Base-by-base conservation (phyloP, 2,113 vertebrate species). In the Helogale parvula region DNA sequence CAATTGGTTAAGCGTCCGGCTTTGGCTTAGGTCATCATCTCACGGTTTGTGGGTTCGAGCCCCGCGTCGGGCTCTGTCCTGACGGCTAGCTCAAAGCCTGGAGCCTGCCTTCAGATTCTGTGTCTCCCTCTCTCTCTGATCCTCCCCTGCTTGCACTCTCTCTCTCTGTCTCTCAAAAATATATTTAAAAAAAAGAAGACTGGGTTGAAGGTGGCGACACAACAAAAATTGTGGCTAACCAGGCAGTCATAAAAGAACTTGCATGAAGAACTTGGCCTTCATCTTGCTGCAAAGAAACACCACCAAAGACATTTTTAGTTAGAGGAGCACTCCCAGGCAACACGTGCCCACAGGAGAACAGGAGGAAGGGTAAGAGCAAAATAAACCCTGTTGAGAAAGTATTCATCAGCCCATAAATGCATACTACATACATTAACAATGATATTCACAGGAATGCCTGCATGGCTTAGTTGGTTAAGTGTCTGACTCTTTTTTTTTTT, bases 161-260 rank as follows among this genome's bases (percentile, higher is more conserved):
- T 41, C 41, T 41, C 41, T 41, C 41, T 41, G 41, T 41, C 41
- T 41, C 41, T 41, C 41, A 41, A 41, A 41, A 41, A 41, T 41
- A 41, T 41, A 41, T 41, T 41, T 5, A 41, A 41, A 41, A 41
- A 41, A 41, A 41, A 41, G 47, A 69, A 52, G 60, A 3, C 17
- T 2, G 25, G 7, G 1, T 0, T 1, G 3, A 29, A 84, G 25
- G 19, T 2, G 23, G 65, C 8, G 3, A 7, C 5, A 3, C 1
- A 2, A 7, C 19, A 29, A 31, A 27, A 21, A n/a, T 33, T 14
- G 50, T 29, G 41, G 74, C 74, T 45, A 41, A 47, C 25, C 41
- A 4, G 74, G 41, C 74, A 8, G 74, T 52, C 0, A 1, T 74
- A 25, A 50, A 76, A 90, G 29, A 50, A 15, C 11, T 19, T 54